Percentiles rank a stretch among this genome's conserved stretches.
These are phyloP conservation scores for Melierax canorus DNA, from an alignment of 2,113 vertebrate genomes.

Conservation along the genomic window DNA sequence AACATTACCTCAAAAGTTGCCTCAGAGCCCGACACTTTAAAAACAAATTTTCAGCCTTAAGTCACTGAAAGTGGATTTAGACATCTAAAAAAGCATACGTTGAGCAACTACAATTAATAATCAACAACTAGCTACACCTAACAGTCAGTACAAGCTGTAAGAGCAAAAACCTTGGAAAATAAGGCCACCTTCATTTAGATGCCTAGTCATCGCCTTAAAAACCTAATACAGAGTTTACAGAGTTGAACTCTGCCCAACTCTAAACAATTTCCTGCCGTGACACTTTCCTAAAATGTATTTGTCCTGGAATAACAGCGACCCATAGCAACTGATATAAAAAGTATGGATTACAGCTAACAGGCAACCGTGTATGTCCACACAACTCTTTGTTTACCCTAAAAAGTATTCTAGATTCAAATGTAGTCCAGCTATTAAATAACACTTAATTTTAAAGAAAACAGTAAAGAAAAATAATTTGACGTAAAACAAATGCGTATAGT, in stretches of 20 bases:
- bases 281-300: background rate
- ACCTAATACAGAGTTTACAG: background rate
- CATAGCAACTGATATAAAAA: background rate
- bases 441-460: background rate
- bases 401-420: slow-evolving; percentile 21
- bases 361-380: background rate
- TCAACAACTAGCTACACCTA: background rate
- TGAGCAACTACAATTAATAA: background rate
- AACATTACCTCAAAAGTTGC: background rate
- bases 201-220: background rate
- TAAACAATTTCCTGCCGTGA: background rate
- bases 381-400: slow-evolving; percentile 3
- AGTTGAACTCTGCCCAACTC: background rate
- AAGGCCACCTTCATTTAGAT: background rate
- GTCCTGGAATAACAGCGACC: background rate
- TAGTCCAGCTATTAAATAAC: slow-evolving; percentile 17
- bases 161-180: background rate
- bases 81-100: background rate
- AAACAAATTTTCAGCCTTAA: background rate
- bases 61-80: background rate
- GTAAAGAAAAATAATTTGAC: background rate
- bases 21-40: background rate
- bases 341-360: background rate
- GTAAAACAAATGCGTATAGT: background rate
- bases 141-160: background rate